phyloP scores from a whole-genome alignment of 2,113 vertebrate species.

The Microcebus lehilahytsara region DNA sequence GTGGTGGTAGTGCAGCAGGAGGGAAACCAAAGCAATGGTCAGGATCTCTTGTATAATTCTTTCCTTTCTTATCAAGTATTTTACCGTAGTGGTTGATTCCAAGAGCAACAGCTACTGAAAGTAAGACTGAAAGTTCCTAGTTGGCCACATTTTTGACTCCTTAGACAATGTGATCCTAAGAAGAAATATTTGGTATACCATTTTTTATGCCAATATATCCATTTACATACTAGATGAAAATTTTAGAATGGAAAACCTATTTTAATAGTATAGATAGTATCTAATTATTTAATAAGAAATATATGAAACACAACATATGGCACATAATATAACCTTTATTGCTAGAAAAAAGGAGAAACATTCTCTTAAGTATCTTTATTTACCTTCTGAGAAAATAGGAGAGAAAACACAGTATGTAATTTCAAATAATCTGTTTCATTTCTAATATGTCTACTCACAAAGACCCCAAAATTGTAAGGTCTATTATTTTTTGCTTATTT shows the following conservation, averaged over 20 bases:
- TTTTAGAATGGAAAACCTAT: background rate
- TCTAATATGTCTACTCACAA: background rate
- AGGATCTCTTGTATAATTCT: background rate
- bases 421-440: constrained; percentile 2
- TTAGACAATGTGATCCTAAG: background rate
- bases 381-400: background rate
- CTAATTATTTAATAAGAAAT: background rate
- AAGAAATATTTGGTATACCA: background rate
- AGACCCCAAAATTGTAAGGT: background rate
- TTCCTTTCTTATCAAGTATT: background rate
- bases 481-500: background rate
- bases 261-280: background rate
- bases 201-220: background rate
- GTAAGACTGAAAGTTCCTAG: background rate
- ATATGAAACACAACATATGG: background rate
- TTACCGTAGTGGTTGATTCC: background rate
- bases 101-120: background rate
- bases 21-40: background rate
- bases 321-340: background rate
- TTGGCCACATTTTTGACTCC: background rate
- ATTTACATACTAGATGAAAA: background rate
- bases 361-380: background rate
- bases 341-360: background rate
- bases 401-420: background rate
- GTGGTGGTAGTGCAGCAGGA: rapidly evolving